Conservation (phyloP, 2,113 vertebrate genomes). For the Drymodes brunneopygia region DNA sequence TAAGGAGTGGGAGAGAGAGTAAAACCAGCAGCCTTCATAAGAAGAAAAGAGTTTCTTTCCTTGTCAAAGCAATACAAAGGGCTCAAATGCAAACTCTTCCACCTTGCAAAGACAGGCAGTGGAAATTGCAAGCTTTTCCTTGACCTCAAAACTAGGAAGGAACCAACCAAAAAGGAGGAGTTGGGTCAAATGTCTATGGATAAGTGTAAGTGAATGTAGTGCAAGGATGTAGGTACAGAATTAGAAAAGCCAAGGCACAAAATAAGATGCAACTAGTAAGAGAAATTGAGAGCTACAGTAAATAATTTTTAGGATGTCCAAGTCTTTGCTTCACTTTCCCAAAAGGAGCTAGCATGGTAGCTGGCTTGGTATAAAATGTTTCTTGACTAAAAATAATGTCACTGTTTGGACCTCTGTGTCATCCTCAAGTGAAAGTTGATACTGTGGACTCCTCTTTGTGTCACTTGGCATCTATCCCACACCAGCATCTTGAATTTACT, state of each 20-base stretch:
- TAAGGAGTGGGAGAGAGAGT: background rate
- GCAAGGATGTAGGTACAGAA: background rate
- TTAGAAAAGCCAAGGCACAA: background rate
- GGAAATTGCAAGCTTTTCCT: background rate
- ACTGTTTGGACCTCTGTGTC: background rate
- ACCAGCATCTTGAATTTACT: background rate
- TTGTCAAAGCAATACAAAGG: background rate
- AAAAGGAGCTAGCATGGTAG: background rate
- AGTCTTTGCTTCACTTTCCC: slow-evolving; percentile 17
- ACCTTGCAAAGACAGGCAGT: background rate
- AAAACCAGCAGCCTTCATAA: background rate
- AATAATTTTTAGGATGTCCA: slow-evolving; percentile 19
- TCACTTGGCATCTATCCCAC: background rate
- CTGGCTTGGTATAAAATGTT: background rate
- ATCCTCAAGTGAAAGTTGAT: background rate
- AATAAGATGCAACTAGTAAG: background rate
- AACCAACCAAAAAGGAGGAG: background rate
- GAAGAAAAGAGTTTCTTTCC: background rate
- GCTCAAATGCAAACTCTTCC: background rate
- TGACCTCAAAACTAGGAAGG: background rate
- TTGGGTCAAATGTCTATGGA: background rate
- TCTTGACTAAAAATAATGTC: slow-evolving; percentile 22
- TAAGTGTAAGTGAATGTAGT: background rate
- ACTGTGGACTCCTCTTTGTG: background rate
- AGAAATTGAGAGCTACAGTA: background rate